A percentile compares a stretch with the other conserved stretches of the same genome.
These are phyloP conservation scores for Nomada goodeniana DNA, from an alignment of 2,888 invertebrate species.

Conservation along the genomic window DNA sequence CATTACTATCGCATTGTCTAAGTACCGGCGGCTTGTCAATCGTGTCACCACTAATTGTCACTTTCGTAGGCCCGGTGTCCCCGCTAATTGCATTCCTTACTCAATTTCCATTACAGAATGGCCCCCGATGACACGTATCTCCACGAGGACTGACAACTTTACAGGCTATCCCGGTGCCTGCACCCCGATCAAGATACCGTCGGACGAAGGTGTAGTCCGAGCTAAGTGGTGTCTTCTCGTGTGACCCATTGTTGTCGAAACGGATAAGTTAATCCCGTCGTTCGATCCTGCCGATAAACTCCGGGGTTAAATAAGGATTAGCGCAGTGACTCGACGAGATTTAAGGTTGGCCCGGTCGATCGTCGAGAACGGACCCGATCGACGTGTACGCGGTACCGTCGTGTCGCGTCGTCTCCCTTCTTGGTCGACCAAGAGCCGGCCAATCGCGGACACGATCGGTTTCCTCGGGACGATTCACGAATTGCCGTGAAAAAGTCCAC, in stretches of 20 bases:
- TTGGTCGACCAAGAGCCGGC: conserved; percentile 34
- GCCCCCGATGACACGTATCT: conserved; percentile 43
- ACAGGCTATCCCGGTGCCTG: conserved; percentile 35
- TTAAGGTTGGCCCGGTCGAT: conserved; percentile 28
- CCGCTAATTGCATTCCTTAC: conserved; percentile 65
- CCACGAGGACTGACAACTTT: conserved; percentile 52
- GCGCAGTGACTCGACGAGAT: conserved; percentile 76
- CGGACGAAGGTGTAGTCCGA: conserved; percentile 34
- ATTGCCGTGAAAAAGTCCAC: conserved; percentile 37
- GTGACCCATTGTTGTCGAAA: conserved; percentile 64
- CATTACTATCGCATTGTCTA: conserved; percentile 47
- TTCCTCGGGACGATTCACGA: conserved; percentile 8
- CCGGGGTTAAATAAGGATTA: conserved; percentile 80
- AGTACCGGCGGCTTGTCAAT: conserved; percentile 49
- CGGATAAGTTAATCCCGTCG: conserved; percentile 78
- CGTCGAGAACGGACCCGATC: conserved; percentile 29
- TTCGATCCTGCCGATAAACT: conserved; percentile 77
- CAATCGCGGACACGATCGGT: conserved; percentile 54
- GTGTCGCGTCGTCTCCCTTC: conserved; percentile 17
- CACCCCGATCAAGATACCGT: conserved; percentile 60
- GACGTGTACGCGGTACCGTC: background rate
- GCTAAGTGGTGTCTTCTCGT: conserved; percentile 68
- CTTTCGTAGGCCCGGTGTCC: conserved; percentile 33
- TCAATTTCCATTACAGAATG: conserved; percentile 73
- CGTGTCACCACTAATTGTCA: conserved; percentile 60